Conservation (phyloP, 2,888 invertebrate species). For the Brachypalpus laphriformis region DNA sequence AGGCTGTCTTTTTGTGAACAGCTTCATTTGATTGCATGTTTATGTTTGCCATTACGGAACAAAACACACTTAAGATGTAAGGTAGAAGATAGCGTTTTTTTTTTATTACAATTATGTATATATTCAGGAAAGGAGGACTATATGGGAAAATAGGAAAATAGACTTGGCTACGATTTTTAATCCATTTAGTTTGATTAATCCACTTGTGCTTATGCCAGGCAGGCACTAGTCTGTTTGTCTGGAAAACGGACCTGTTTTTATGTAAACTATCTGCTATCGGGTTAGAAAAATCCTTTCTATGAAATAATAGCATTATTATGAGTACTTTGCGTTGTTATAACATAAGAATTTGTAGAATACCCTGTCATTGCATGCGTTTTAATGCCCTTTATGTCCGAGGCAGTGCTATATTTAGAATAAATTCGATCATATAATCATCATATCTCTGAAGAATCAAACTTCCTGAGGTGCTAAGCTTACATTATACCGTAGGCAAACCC, state of each 20-base stretch:
- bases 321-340: no score
- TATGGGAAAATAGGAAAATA: background rate
- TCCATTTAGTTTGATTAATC: background rate
- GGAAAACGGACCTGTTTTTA: background rate
- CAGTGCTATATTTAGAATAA: no score
- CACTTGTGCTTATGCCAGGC: background rate
- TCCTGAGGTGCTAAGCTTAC: no score
- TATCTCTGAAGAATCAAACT: no score
- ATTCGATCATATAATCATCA: no score
- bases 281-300: background rate
- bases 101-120: conserved; percentile 45
- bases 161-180: conserved; percentile 12
- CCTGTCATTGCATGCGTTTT: no score
- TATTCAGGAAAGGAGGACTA: conserved; percentile 34
- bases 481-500: no score
- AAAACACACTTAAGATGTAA: conserved; percentile 41
- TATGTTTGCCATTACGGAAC: conserved; percentile 53
- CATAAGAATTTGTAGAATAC: no score
- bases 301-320: no score
- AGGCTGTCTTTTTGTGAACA: conserved; percentile 41
- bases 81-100: conserved; percentile 39
- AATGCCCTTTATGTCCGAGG: no score
- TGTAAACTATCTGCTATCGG: background rate
- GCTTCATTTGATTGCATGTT: conserved; percentile 72
- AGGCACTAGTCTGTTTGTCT: background rate